Conservation (phyloP, 2,113 vertebrate species). For the Tylochromis polylepis region DNA sequence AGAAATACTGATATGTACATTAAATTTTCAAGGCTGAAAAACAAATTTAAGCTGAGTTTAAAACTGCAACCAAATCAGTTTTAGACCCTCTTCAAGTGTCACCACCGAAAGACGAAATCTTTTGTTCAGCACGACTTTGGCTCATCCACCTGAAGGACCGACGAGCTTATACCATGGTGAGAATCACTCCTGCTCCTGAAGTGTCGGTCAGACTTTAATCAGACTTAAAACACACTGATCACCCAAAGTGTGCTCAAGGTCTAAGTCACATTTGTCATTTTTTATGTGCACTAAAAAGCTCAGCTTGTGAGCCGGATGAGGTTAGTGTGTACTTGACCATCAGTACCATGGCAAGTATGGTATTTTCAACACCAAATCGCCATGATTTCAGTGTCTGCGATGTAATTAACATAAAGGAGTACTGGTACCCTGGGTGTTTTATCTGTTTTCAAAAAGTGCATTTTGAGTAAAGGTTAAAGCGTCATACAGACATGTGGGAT, state of each 20-base stretch:
- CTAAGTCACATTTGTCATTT: neutral
- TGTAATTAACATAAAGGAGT: neutral
- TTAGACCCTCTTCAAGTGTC: neutral
- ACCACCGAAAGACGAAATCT: neutral
- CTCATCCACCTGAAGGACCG: neutral
- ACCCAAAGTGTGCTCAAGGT: neutral
- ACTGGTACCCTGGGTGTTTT: neutral
- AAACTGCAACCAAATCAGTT: neutral
- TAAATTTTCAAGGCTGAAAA: neutral
- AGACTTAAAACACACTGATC: neutral
- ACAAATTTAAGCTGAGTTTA: neutral
- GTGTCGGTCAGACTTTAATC: neutral
- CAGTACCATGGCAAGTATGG: neutral
- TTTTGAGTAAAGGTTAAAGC: neutral
- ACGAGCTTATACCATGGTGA: neutral
- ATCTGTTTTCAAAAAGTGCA: neutral
- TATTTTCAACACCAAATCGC: too few relatives aligned
- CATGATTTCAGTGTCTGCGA: neutral
- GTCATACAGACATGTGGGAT: too few relatives aligned
- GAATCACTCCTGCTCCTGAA: neutral
- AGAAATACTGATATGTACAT: neutral
- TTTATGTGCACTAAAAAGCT: neutral
- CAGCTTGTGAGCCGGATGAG: accelerated
- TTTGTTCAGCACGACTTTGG: neutral
- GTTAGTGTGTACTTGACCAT: neutral